Base-by-base conservation (phyloP, 2,888 invertebrate genomes). In the Yponomeuta evonymella region DNA sequence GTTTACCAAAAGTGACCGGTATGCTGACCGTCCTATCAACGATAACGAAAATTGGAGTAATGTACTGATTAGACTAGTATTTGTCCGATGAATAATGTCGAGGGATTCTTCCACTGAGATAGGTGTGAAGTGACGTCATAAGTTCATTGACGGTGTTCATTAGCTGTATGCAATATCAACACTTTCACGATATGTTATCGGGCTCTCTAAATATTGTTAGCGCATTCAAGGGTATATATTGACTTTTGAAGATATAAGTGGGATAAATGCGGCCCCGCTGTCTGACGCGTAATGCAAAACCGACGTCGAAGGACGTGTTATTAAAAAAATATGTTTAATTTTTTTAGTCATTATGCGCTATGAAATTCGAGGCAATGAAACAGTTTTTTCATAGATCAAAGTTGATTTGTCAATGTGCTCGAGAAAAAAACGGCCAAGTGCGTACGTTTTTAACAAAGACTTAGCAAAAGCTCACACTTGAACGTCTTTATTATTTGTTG, bases 141-240 rank as follows among this genome's bases (percentile, higher is more conserved):
- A 43, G 43, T 43, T 43, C 8, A 43, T 43, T 43, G 51, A 4
- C 51, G 51, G 4, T 62, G 62, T 62, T 64, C 64, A 64, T 64
- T 30, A 64, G 64, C 64, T 29, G 29, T 30, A 23, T 23, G 23
- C 29, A 10, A 23, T 23, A 64, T 58, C 51, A 58, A 58, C 5
- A 64, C 5, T 64, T n/a, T 64, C 11, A 29, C 30, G 64, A 66
- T 70, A 68, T 23, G 10, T 64, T 64, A 58, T 58, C 51, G 51
- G 43, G 51, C 51, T 5, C 51, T 58, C 15, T 5, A 58, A 58
- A 58, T 58, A 58, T 58, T 58, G 51, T 58, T 12, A 5, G 10
- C 12, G 51, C 51, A 51, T 51, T 51, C 12, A 5, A 15, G 3
- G 51, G 15, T 43, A 58, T 12, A 58, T 58, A 15, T 58, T 58